Base-by-base conservation (phyloP, 2,113 vertebrate species). In the Drymodes brunneopygia region DNA sequence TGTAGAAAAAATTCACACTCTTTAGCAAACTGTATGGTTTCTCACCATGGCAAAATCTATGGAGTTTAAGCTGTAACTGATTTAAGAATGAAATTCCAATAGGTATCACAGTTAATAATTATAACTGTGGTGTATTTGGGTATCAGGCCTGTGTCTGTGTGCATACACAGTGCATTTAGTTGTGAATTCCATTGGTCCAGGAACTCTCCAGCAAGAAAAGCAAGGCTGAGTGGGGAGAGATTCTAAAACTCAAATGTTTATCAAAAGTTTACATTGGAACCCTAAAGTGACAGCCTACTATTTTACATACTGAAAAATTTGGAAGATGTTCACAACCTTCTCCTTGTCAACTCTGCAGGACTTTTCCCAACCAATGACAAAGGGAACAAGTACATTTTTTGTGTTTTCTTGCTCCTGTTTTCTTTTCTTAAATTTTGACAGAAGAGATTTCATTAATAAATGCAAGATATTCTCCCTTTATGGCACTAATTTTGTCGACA, bases 401-500 rank as follows among this genome's bases (percentile, higher is more conserved):
- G 27, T 82, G 27, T 28, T 91, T 92, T 88, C 40, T 44, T 93
- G 8, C 17, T 86, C 22, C 69, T 29, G 3, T 3, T 91, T 91
- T 74, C 25, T 91, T 84, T 78, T 50, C 50, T 81, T 60, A 78
- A 64, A 81, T 81, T 88, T 58, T 81, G 75, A 90, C 56, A 90
- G 38, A 74, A 81, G 45, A 81, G 15, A 92, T 62, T 92, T 84
- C 88, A 92, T 77, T 93, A 79, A 81, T 53, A 81, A 96, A 83
- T 88, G 80, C 56, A 94, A 94, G 96, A 90, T 92, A 95, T 81
- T 86, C 31, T 61, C 33, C 44, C 56, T 94, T 88, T 86, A 86
- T 81, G 72, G 57, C 60, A 81, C 47, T 62, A 74, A 90, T 78
- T 86, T 78, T 83, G 51, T 83, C 89, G 88, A 22, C 56, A 48